Conservation (phyloP, 2,797 vertebrate genomes). For the Lophura swinhoii region DNA sequence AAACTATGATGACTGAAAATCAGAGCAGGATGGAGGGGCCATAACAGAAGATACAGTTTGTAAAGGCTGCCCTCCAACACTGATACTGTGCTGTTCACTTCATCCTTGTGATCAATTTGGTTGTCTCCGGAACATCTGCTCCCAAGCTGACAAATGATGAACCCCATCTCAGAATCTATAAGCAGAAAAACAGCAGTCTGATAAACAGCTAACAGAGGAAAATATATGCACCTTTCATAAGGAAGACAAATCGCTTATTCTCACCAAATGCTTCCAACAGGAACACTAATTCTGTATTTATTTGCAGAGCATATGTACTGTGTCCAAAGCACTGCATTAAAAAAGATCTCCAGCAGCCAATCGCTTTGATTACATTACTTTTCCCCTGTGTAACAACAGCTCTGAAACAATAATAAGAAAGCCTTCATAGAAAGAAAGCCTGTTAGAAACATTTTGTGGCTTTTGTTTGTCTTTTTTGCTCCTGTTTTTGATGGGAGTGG, state of each 20-base stretch:
- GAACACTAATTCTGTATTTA: slow-evolving; percentile 80
- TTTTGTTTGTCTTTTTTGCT: not conserved
- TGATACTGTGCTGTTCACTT: slow-evolving; percentile 27
- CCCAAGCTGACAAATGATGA: slow-evolving; percentile 72
- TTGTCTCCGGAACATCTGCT: slow-evolving; percentile 73
- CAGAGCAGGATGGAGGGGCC: not conserved
- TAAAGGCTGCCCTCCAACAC: slow-evolving; percentile 51
- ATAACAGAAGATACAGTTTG: slow-evolving; percentile 28
- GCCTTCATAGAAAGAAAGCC: slow-evolving; percentile 19
- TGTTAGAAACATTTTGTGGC: not conserved
- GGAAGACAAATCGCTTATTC: slow-evolving; percentile 81
- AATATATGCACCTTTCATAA: slow-evolving; percentile 79
- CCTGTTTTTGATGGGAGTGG: not conserved
- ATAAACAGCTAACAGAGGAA: slow-evolving; percentile 76
- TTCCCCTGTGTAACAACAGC: slow-evolving; percentile 57
- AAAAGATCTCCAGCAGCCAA: slow-evolving; percentile 74
- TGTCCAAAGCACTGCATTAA: slow-evolving; percentile 75
- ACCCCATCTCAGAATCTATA: slow-evolving; percentile 71
- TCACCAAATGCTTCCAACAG: slow-evolving; percentile 77
- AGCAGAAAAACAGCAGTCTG: slow-evolving; percentile 72
- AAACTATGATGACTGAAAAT: not conserved
- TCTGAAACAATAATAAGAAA: slow-evolving; percentile 30
- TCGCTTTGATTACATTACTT: slow-evolving; percentile 74
- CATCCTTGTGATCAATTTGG: slow-evolving; percentile 68
- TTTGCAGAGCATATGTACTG: slow-evolving; percentile 76